Conservation (phyloP, 1,140 invertebrate genomes). For the Rhopalosiphum maidis region DNA sequence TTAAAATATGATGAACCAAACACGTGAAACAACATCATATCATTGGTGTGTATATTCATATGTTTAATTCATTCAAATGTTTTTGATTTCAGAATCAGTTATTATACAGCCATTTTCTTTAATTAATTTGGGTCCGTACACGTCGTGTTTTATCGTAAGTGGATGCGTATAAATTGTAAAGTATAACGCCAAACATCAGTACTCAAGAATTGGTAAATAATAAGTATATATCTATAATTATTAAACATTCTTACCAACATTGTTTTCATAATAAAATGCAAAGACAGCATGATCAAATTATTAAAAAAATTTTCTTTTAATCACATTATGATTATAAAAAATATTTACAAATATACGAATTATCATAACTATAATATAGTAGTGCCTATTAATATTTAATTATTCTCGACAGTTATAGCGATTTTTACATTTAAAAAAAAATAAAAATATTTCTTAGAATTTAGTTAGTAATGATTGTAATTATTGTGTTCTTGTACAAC, state of each 20-base stretch:
- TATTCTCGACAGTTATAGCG: background rate
- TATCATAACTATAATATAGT: background rate
- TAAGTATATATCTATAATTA: slow-evolving; percentile 2
- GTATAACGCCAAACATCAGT: background rate
- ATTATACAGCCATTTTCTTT: background rate
- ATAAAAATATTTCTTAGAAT: slow-evolving; percentile 27
- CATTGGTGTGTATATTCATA: too few relatives aligned
- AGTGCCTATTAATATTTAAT: background rate
- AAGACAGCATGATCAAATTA: background rate
- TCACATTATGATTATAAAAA: background rate
- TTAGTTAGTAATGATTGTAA: slow-evolving; percentile 9
- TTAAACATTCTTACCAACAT: background rate
- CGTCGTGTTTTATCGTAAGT: slow-evolving; percentile 8
- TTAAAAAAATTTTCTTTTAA: background rate
- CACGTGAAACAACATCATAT: background rate
- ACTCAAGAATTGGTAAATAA: slow-evolving; percentile 37
- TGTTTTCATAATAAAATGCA: background rate
- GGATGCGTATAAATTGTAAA: background rate
- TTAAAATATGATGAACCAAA: background rate
- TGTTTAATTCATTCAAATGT: background rate
- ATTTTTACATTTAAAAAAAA: slow-evolving; percentile 32
- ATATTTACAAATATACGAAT: background rate
- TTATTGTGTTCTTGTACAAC: background rate
- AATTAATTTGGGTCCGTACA: slow-evolving; percentile 6
- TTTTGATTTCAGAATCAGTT: slow-evolving; percentile 12